Evolutionary conservation across 2,113 vertebrate genomes (phyloP).

Genomic region (Ceuthmochares aereus): DNA sequence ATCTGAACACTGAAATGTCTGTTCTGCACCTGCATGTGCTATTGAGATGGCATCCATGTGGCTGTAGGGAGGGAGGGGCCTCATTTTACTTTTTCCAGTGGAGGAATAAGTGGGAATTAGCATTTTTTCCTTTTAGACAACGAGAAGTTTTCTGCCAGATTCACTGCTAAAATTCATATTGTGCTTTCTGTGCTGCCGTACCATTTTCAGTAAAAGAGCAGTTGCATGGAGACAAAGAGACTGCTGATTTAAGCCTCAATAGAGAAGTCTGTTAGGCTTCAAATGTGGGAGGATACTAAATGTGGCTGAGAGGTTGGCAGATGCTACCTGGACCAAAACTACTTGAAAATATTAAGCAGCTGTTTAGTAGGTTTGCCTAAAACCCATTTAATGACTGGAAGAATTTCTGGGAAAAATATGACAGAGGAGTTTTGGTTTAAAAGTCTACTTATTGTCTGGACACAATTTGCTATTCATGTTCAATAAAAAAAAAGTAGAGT

Average conservation of each 20-base stretch:
- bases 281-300: conserved; percentile 57
- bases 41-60: background rate
- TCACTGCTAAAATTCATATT: background rate
- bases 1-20: background rate
- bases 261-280: conserved; percentile 54
- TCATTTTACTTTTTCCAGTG: background rate
- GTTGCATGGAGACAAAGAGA: conserved; percentile 66
- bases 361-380: conserved; percentile 49
- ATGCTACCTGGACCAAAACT: conserved; percentile 63
- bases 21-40: background rate
- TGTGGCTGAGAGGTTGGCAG: conserved; percentile 51
- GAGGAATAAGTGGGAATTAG: conserved; percentile 36
- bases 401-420: background rate
- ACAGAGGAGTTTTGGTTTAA: background rate
- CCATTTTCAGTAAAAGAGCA: conserved; percentile 57
- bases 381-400: conserved; percentile 14
- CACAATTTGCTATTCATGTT: background rate
- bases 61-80: background rate
- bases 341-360: conserved; percentile 61
- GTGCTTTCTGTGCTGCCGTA: conserved; percentile 54
- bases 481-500: background rate
- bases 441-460: conserved; percentile 27
- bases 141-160: conserved; percentile 17
- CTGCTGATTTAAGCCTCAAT: conserved; percentile 43
- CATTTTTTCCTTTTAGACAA: background rate